A percentile compares a stretch with the other conserved stretches of the same genome.
Conservation (phyloP, 1,140 invertebrate genomes). For the Drosophila hydei region DNA sequence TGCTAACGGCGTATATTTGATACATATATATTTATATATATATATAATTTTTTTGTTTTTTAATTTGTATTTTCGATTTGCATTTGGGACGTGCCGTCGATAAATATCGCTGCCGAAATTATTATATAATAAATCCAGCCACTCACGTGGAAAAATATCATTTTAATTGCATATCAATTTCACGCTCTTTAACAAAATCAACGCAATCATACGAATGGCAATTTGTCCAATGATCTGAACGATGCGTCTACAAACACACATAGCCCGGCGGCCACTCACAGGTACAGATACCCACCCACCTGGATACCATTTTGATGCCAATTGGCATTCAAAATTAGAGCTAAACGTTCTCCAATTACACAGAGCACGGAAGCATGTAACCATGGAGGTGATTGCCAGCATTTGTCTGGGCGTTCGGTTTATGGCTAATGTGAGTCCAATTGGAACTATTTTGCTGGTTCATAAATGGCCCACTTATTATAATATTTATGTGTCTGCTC, state of each 20-base stretch:
- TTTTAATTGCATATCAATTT: slow-evolving; percentile 80
- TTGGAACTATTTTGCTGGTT: slow-evolving; percentile 28
- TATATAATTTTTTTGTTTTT: neutral
- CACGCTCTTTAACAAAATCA: slow-evolving; percentile 62
- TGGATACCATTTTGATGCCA: slow-evolving; percentile 17
- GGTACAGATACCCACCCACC: neutral
- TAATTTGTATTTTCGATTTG: slow-evolving; percentile 3
- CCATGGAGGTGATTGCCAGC: slow-evolving; percentile 19
- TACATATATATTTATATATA: slow-evolving; percentile 43
- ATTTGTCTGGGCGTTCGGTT: neutral
- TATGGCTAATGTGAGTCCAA: slow-evolving; percentile 11
- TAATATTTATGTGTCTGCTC: slow-evolving; percentile 55
- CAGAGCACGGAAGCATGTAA: slow-evolving; percentile 48
- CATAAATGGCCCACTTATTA: slow-evolving; percentile 58
- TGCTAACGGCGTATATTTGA: slow-evolving; percentile 34
- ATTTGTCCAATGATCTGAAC: slow-evolving; percentile 69
- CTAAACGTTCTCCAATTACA: slow-evolving; percentile 49
- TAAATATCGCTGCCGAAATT: slow-evolving; percentile 11
- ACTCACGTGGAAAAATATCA: slow-evolving; percentile 70
- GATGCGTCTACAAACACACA: slow-evolving; percentile 38
- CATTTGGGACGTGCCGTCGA: slow-evolving; percentile 21
- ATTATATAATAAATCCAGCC: slow-evolving; percentile 23
- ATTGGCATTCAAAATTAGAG: slow-evolving; percentile 51
- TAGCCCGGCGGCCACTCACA: neutral
- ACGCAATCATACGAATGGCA: slow-evolving; percentile 64